These are phyloP conservation scores for Orchestes rusci DNA, from an alignment of 2,888 invertebrate species.

Conservation along the genomic window DNA sequence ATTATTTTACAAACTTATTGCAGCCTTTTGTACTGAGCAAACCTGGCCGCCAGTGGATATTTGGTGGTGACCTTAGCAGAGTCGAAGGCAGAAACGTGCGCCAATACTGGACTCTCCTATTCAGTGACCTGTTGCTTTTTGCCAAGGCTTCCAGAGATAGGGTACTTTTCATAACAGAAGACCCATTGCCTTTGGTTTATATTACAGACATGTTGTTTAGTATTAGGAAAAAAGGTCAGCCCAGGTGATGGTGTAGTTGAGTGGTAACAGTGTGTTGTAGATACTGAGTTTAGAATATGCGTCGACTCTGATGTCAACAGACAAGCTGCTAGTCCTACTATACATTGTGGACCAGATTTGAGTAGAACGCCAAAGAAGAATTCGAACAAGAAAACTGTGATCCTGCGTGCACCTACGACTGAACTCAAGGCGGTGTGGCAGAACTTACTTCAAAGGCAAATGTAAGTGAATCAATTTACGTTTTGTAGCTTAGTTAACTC, in stretches of 20 bases:
- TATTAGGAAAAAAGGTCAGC: constrained; percentile 70
- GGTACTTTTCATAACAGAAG: constrained; percentile 81
- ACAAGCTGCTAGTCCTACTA: constrained; percentile 62
- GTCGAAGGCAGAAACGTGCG: constrained; percentile 76
- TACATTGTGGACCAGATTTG: constrained; percentile 63
- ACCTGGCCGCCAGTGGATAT: constrained; percentile 83
- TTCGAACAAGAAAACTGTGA: constrained; percentile 60
- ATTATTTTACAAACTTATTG: constrained; percentile 6
- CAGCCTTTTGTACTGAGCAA: constrained; percentile 76
- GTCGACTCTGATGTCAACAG: constrained; percentile 55
- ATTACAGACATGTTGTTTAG: constrained; percentile 81
- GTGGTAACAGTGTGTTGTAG: constrained; percentile 43
- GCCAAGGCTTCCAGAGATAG: constrained; percentile 81
- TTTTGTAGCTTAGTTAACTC: background rate
- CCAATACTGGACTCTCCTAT: constrained; percentile 79
- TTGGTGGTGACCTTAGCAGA: constrained; percentile 76
- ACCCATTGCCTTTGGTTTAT: constrained; percentile 69
- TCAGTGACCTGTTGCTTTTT: constrained; percentile 77
- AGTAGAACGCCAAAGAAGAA: constrained; percentile 56
- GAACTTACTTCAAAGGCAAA: constrained; percentile 78
- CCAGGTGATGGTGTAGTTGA: background rate
- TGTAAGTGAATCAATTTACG: constrained; percentile 59
- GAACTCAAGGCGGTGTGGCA: constrained; percentile 89
- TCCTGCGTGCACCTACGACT: constrained; percentile 71
- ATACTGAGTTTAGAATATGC: constrained; percentile 78